Evolutionary conservation across 2,888 invertebrate species (phyloP).

Genomic region (Plagodis pulveraria): DNA sequence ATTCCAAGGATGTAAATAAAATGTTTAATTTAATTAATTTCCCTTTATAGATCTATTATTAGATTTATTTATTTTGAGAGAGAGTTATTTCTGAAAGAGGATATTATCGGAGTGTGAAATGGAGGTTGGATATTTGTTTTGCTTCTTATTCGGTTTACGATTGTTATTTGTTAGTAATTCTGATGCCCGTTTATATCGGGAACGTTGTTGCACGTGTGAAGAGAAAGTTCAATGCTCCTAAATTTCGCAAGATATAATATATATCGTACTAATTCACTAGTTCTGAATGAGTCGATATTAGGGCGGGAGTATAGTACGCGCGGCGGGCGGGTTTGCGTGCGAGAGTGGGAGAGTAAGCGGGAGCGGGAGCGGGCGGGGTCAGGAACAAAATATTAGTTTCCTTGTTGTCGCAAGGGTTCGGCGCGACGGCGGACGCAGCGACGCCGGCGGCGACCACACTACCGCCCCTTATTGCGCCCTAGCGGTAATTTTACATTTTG

Average conservation of each 20-base stretch:
- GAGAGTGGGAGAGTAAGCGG: slow-evolving; percentile 50
- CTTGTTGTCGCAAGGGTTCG: slow-evolving; percentile 86
- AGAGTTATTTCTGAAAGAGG: slow-evolving; percentile 13
- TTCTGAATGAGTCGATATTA: background rate
- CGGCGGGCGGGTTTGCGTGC: slow-evolving; percentile 69
- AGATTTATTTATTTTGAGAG: slow-evolving; percentile 21
- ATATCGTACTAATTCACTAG: background rate
- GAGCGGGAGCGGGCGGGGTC: slow-evolving; percentile 69
- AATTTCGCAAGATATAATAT: slow-evolving; percentile 28
- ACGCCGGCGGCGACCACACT: slow-evolving; percentile 75
- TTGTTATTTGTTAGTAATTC: slow-evolving; percentile 18
- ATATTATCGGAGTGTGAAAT: slow-evolving; percentile 9
- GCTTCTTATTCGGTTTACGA: slow-evolving; percentile 17
- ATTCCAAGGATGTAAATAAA: slow-evolving; percentile 28
- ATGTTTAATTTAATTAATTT: slow-evolving; percentile 13
- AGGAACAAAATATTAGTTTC: slow-evolving; percentile 86
- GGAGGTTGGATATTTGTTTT: slow-evolving; percentile 16
- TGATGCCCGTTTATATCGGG: slow-evolving; percentile 23
- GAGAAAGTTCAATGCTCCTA: slow-evolving; percentile 48
- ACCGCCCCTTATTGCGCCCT: slow-evolving; percentile 82
- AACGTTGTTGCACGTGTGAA: slow-evolving; percentile 27
- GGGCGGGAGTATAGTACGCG: slow-evolving; percentile 16
- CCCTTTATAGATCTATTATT: slow-evolving; percentile 15
- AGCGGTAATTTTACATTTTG: slow-evolving; percentile 84
- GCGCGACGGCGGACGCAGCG: slow-evolving; percentile 82